Percentiles rank a stretch among this genome's conserved stretches.
Evolutionary conservation across 2,797 vertebrate genomes (phyloP).

Genomic region (Onychomys torridus): DNA sequence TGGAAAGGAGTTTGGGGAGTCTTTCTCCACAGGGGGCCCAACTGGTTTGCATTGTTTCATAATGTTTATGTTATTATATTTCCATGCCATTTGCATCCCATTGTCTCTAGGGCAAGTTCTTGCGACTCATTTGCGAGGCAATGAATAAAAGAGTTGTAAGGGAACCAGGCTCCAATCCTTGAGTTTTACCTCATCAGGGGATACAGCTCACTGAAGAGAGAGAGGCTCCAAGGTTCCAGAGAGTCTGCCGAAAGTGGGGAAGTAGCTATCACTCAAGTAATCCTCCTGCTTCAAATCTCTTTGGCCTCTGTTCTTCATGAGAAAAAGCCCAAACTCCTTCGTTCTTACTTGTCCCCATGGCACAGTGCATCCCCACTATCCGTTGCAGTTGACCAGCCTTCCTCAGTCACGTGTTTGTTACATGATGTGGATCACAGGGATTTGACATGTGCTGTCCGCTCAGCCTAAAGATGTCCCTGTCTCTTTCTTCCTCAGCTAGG

Average conservation of each 20-base stretch:
- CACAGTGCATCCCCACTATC: neutral
- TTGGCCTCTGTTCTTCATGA: neutral
- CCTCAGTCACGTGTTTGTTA: neutral
- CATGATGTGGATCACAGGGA: neutral
- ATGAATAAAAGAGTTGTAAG: slow-evolving; percentile 80
- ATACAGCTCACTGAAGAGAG: neutral
- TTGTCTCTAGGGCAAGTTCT: slow-evolving; percentile 88
- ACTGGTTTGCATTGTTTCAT: slow-evolving; percentile 87
- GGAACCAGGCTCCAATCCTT: slow-evolving; percentile 63
- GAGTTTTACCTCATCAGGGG: slow-evolving; percentile 67
- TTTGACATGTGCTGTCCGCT: neutral
- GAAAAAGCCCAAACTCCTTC: slow-evolving; percentile 29
- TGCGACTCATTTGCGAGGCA: slow-evolving; percentile 84
- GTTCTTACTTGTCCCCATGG: neutral
- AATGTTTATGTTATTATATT: slow-evolving; percentile 88
- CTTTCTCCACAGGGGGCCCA: slow-evolving; percentile 87
- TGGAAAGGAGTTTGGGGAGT: slow-evolving; percentile 85
- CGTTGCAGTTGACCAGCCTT: neutral
- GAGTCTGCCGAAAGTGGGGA: neutral
- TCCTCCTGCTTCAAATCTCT: neutral
- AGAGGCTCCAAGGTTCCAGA: neutral
- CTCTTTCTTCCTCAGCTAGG: neutral
- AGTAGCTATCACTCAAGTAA: neutral
- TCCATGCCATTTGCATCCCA: slow-evolving; percentile 86
- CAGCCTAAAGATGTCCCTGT: neutral